phyloP scores from a whole-genome alignment of 2,888 invertebrate species.

The Caenorhabditis auriculariae region DNA sequence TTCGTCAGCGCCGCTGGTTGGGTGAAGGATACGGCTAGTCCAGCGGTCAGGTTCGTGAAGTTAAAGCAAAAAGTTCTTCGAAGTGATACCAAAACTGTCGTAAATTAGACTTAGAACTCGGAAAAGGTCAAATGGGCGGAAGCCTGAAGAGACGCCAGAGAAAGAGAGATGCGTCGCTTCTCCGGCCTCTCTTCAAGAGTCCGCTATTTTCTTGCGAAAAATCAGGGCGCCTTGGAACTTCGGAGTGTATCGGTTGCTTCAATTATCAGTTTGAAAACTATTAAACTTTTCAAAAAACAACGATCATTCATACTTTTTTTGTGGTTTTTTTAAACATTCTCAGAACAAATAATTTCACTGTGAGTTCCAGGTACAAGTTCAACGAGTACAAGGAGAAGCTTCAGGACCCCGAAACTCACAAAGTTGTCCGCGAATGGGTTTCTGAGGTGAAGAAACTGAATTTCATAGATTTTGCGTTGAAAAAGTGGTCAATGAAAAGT shows the following conservation, averaged over 20 bases:
- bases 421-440: slow-evolving; percentile 40
- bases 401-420: slow-evolving; percentile 48
- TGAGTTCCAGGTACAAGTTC: slow-evolving; percentile 30
- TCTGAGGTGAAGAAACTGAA: slow-evolving; percentile 20
- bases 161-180: too few species aligned
- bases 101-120: too few species aligned
- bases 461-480: neutral
- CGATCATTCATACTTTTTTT: slow-evolving; percentile 1
- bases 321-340: slow-evolving; percentile 2
- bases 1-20: slow-evolving; percentile 35
- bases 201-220: too few species aligned
- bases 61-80: too few species aligned
- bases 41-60: slow-evolving; percentile 33
- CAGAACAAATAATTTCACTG: neutral
- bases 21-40: slow-evolving; percentile 46
- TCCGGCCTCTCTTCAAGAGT: too few species aligned
- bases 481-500: neutral
- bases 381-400: slow-evolving; percentile 45
- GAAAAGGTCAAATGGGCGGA: too few species aligned
- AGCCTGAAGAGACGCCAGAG: too few species aligned
- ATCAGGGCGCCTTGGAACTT: too few species aligned
- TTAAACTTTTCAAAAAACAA: too few species aligned
- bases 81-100: neutral
- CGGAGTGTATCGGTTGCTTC: too few species aligned
- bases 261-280: too few species aligned